Conservation (phyloP, 2,113 vertebrate species). For the Cavia porcellus region DNA sequence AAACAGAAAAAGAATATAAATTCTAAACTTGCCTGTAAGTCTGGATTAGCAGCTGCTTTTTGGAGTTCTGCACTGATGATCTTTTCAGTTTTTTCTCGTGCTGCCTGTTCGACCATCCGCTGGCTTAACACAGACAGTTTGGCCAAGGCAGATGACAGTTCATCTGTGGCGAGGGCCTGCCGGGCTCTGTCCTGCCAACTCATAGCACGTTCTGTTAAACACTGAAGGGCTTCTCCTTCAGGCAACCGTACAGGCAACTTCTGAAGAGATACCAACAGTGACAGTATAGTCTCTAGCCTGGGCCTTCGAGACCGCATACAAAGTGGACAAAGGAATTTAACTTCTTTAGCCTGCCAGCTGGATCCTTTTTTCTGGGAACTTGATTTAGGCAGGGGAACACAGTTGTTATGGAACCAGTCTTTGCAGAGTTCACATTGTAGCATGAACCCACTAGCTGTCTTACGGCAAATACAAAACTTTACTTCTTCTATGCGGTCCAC, state of each 20-base stretch:
- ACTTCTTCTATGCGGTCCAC: slow-evolving; percentile 98
- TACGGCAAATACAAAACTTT: slow-evolving; percentile 97
- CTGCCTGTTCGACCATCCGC: slow-evolving; percentile 99
- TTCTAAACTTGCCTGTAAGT: slow-evolving; percentile 92
- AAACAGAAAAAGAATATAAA: slow-evolving; percentile 24
- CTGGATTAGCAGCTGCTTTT: slow-evolving; percentile 98
- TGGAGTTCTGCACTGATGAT: slow-evolving; percentile 99
- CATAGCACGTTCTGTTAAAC: slow-evolving; percentile 98
- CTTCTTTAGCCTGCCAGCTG: slow-evolving; percentile 96
- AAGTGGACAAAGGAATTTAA: slow-evolving; percentile 97
- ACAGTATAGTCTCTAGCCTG: slow-evolving; percentile 97
- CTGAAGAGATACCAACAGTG: slow-evolving; percentile 97
- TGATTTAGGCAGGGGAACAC: slow-evolving; percentile 96
- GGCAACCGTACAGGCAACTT: slow-evolving; percentile 97
- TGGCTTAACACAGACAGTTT: slow-evolving; percentile 98
- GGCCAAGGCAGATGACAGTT: slow-evolving; percentile 97
- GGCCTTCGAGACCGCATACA: slow-evolving; percentile 97
- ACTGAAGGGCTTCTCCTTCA: slow-evolving; percentile 97
- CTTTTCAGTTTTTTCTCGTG: slow-evolving; percentile 98
- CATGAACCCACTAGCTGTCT: slow-evolving; percentile 97
- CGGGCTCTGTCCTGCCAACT: slow-evolving; percentile 98
- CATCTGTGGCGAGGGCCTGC: slow-evolving; percentile 96
- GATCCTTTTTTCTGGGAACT: slow-evolving; percentile 95
- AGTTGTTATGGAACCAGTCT: slow-evolving; percentile 98
- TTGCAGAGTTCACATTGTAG: slow-evolving; percentile 98